phyloP scores from a whole-genome alignment of 2,113 vertebrate genomes.

The Ailuropoda melanoleuca region DNA sequence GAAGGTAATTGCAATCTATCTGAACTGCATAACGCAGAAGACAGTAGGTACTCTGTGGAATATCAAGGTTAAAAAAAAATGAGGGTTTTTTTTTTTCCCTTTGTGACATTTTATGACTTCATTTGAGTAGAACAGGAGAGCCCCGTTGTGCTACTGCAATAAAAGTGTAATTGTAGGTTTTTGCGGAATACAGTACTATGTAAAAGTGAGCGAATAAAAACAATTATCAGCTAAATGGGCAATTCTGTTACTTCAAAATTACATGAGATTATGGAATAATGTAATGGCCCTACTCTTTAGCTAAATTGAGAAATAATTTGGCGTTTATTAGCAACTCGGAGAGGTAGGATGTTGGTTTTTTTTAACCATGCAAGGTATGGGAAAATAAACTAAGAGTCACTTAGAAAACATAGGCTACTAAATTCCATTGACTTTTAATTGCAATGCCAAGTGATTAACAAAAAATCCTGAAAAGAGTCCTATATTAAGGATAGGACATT shows the following conservation, averaged over 20 bases:
- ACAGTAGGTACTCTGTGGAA: background rate
- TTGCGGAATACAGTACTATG: background rate
- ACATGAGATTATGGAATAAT: slow-evolving; percentile 41
- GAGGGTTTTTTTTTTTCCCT: background rate
- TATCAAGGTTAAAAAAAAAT: slow-evolving; percentile 36
- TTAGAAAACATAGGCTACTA: slow-evolving; percentile 31
- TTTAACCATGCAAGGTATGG: background rate
- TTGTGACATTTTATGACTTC: slow-evolving; percentile 25
- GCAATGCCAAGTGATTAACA: slow-evolving; percentile 51
- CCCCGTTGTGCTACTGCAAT: background rate
- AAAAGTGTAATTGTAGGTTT: slow-evolving; percentile 40
- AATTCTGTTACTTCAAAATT: slow-evolving; percentile 61
- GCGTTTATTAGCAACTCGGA: slow-evolving; percentile 65
- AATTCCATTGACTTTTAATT: slow-evolving; percentile 68
- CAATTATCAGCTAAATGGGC: slow-evolving; percentile 49
- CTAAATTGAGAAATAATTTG: slow-evolving; percentile 67
- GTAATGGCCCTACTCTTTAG: slow-evolving; percentile 53
- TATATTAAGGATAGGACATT: slow-evolving; percentile 50
- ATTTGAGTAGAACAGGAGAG: slow-evolving; percentile 52
- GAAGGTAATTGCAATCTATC: background rate
- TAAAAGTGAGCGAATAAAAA: slow-evolving; percentile 40
- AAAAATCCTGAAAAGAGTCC: slow-evolving; percentile 59
- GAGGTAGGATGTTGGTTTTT: slow-evolving; percentile 44
- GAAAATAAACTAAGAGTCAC: slow-evolving; percentile 39
- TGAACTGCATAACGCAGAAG: background rate